Conservation (phyloP, 2,797 vertebrate genomes). For the Protosalanx chinensis region DNA sequence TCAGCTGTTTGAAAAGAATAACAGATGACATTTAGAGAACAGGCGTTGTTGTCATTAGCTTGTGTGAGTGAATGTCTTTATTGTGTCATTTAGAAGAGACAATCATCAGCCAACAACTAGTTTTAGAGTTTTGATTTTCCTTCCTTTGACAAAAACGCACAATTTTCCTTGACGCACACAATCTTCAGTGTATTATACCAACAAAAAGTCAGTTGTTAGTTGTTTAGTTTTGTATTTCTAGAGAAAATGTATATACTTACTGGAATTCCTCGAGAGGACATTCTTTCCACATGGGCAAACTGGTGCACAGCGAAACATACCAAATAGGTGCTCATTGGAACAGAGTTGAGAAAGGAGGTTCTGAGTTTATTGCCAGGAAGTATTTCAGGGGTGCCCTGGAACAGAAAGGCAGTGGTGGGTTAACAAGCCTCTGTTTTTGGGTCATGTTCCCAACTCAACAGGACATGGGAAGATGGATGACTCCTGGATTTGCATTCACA, state of each 20-base stretch:
- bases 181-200: background rate
- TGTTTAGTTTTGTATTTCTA: background rate
- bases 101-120: no score
- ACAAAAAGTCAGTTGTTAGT: background rate
- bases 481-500: slow-evolving; percentile 4
- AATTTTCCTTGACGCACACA: background rate
- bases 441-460: background rate
- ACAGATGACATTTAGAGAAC: background rate
- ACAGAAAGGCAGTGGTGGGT: slow-evolving; percentile 11
- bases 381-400: slow-evolving; percentile 41
- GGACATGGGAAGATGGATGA: slow-evolving; percentile 4
- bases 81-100: no score
- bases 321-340: slow-evolving; percentile 97
- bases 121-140: no score
- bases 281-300: slow-evolving; percentile 62
- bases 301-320: slow-evolving; percentile 96
- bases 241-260: slow-evolving; percentile 75
- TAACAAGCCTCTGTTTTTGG: background rate
- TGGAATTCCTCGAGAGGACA: slow-evolving; percentile 69
- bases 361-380: slow-evolving; percentile 57
- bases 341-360: slow-evolving; percentile 81
- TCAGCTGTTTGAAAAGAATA: slow-evolving; percentile 71
- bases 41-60: background rate
- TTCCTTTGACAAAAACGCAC: no score
- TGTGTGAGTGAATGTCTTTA: background rate